A percentile compares a stretch with the other conserved stretches of the same genome.
Evolutionary conservation across 1,140 invertebrate genomes (phyloP).

Genomic region (Sinella curviseta): DNA sequence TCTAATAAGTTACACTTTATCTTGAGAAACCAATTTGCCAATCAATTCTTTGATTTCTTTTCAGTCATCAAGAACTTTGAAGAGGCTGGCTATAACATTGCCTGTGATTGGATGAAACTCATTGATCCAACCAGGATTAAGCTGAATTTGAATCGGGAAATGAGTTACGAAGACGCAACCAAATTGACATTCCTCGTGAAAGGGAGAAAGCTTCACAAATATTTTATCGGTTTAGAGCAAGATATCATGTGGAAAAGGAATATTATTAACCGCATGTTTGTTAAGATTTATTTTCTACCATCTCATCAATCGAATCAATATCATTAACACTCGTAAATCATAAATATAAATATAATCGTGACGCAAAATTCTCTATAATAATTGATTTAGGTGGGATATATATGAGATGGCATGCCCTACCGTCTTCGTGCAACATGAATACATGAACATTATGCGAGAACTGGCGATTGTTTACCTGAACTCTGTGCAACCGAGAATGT

Average conservation of each 20-base stretch:
- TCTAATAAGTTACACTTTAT: neutral
- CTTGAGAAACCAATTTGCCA: too few species aligned
- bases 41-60: too few species aligned
- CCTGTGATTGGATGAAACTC: neutral
- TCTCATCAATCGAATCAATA: too few species aligned
- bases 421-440: neutral
- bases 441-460: conserved; percentile 7
- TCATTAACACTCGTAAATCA: too few species aligned
- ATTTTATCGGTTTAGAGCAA: neutral
- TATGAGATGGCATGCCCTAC: too few species aligned
- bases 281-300: too few species aligned
- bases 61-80: neutral
- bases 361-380: too few species aligned
- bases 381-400: too few species aligned
- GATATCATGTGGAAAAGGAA: neutral
- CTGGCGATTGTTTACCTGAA: neutral
- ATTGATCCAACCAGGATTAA: neutral
- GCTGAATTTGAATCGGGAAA: neutral
- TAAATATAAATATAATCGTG: too few species aligned
- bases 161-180: neutral
- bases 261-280: neutral
- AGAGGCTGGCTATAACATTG: neutral
- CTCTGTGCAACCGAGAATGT: neutral
- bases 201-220: neutral
- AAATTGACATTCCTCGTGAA: neutral